Evolutionary conservation across 2,113 vertebrate species (phyloP).

Genomic region (Nerophis lumbriciformis): DNA sequence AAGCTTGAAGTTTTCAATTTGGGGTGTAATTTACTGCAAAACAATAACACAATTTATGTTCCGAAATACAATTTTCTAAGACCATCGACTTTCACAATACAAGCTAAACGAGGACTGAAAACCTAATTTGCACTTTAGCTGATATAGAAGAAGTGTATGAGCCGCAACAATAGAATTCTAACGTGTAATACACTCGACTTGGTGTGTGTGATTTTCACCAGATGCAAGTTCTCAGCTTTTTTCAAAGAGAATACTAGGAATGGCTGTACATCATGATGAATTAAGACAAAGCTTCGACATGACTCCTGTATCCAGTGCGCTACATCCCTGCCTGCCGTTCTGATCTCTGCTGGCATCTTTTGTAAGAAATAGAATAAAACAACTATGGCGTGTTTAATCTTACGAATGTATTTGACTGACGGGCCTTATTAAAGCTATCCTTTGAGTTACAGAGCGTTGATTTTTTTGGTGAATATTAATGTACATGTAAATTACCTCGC

Average conservation of each 20-base stretch:
- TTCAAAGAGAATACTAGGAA: conserved; percentile 75
- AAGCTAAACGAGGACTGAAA: conserved; percentile 17
- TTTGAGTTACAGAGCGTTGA: conserved; percentile 20
- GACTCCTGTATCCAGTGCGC: conserved; percentile 64
- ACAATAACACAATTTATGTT: conserved; percentile 7
- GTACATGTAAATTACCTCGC: background rate
- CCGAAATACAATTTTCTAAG: conserved; percentile 18
- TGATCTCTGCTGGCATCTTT: conserved; percentile 60
- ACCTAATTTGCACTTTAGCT: conserved; percentile 29
- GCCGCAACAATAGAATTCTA: conserved; percentile 60
- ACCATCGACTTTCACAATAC: conserved; percentile 5
- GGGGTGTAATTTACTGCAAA: conserved; percentile 8
- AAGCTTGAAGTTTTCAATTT: background rate
- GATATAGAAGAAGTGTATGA: conserved; percentile 47
- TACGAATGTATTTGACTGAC: conserved; percentile 30
- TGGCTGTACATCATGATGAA: conserved; percentile 68
- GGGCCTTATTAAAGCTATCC: conserved; percentile 28
- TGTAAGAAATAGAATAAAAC: conserved; percentile 33
- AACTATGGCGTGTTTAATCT: conserved; percentile 25
- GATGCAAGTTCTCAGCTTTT: conserved; percentile 54
- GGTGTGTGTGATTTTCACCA: conserved; percentile 68
- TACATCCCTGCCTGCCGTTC: conserved; percentile 57
- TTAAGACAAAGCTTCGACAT: conserved; percentile 69
- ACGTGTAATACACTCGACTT: conserved; percentile 63
- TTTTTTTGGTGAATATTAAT: conserved; percentile 3